Base-by-base conservation (phyloP, 1,140 invertebrate species). In the Diabrotica undecimpunctata region DNA sequence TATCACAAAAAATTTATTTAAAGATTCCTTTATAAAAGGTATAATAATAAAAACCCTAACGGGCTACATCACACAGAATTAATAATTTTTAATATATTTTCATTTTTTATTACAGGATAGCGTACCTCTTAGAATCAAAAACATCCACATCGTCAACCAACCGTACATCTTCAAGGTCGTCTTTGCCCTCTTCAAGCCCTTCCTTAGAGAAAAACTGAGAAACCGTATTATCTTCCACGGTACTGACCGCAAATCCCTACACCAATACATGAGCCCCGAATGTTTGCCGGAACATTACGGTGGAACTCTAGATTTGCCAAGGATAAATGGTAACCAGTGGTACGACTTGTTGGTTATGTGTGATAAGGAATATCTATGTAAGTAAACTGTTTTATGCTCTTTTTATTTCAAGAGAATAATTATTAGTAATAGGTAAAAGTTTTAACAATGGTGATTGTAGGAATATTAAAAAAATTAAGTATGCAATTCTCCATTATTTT, bases 141-240 rank as follows among this genome's bases (percentile, higher is more conserved):
- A 88, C 55, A 84, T 95, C 54, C 93, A 95, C 73, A 88, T 95
- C 59, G 82, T 96, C 4, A 94, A 96, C 78, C 92, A 95, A 78
- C 93, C 93, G 0, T 90, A 88, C 69, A 83, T 95, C 55, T 95
- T 95, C 80, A 93, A 94, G 74, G 87, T 93, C 79, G 87, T 96
- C 2, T 95, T 94, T 78, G 83, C 88, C 8, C 82, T 96, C 9
- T 91, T 95, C 78, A 95, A 94, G 76, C 93, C 91, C 6, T 93
- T 96, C 79, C 79, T 96, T 0, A 83, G 84, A 51, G 89, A 91
- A 69, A 93, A 93, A 72, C 78, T 93, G 13, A 87, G 85, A 57
- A 86, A 77, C 52, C 84, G 90, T 55, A 92, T 94, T 53, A 84
- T 89, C 54, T 94, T 95, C 83, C 90, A 95, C 76, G 92, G 93